phyloP scores from a whole-genome alignment of 2,888 invertebrate genomes.

The Hylaea fasciaria region DNA sequence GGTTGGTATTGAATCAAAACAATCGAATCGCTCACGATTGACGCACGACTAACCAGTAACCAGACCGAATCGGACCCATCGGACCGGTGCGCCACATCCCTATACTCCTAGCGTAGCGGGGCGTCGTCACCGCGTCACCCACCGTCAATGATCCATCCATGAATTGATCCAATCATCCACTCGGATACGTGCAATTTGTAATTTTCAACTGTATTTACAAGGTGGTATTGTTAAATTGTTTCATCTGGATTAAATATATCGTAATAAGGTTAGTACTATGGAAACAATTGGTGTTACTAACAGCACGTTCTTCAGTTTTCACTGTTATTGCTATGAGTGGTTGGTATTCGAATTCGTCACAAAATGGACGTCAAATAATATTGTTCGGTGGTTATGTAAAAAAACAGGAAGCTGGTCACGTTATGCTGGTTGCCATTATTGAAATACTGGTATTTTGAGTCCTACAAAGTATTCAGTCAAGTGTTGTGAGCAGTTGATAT shows the following conservation, averaged over 20 bases:
- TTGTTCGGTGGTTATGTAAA: conserved; percentile 82
- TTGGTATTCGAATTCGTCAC: conserved; percentile 58
- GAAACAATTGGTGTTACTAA: not conserved
- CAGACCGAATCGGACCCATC: too few species aligned
- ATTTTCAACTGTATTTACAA: conserved; percentile 48
- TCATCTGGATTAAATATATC: conserved; percentile 15
- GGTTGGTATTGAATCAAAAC: too few species aligned
- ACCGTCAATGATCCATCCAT: conserved; percentile 76
- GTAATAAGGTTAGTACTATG: conserved; percentile 18
- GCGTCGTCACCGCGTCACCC: too few species aligned
- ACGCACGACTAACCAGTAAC: too few species aligned
- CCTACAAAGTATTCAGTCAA: conserved; percentile 4
- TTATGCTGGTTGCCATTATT: conserved; percentile 36
- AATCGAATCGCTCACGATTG: too few species aligned
- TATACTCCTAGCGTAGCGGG: conserved; percentile 68
- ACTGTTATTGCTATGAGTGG: conserved; percentile 3
- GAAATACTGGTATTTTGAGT: conserved; percentile 22
- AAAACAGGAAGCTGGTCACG: conserved; percentile 41
- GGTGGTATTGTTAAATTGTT: conserved; percentile 34
- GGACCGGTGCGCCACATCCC: conserved; percentile 34
- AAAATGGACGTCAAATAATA: conserved; percentile 79
- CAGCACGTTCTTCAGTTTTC: not conserved
- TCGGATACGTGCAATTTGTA: conserved; percentile 65
- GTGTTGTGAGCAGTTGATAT: not conserved
- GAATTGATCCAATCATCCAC: too few species aligned